Evolutionary conservation across 1,140 invertebrate species (phyloP).

Genomic region (Drosophila novamexicana): DNA sequence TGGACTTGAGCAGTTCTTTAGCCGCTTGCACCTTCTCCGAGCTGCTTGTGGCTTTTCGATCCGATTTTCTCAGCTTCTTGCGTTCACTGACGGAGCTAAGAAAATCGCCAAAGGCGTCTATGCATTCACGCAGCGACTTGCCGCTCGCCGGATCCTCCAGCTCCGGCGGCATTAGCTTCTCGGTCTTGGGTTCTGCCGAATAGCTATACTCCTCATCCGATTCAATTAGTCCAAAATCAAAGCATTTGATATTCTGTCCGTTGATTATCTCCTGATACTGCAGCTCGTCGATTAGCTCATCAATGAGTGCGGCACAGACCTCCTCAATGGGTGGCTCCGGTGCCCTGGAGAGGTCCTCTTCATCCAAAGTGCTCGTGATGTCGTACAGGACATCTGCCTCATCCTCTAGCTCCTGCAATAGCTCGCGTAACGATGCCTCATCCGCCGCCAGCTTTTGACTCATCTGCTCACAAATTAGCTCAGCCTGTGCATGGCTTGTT

Average conservation of each 20-base stretch:
- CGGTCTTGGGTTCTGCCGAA: slow-evolving; percentile 50
- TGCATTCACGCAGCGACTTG: slow-evolving; percentile 61
- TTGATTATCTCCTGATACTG: slow-evolving; percentile 17
- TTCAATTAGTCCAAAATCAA: slow-evolving; percentile 61
- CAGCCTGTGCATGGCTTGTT: slow-evolving; percentile 41
- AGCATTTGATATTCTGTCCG: slow-evolving; percentile 36
- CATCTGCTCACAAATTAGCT: slow-evolving; percentile 40
- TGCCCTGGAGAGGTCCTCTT: background rate
- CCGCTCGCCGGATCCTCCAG: slow-evolving; percentile 60
- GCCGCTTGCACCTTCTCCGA: slow-evolving; percentile 54
- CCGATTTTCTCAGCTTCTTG: background rate
- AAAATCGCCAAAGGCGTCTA: slow-evolving; percentile 56
- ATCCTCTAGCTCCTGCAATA: slow-evolving; percentile 65
- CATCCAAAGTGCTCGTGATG: background rate
- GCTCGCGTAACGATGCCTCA: slow-evolving; percentile 41
- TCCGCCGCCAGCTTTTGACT: slow-evolving; percentile 51
- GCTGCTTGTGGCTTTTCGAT: background rate
- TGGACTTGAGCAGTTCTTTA: slow-evolving; percentile 42
- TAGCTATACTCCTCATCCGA: slow-evolving; percentile 73
- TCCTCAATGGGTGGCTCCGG: slow-evolving; percentile 4
- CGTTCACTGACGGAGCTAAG: slow-evolving; percentile 26
- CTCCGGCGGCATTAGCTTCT: slow-evolving; percentile 28
- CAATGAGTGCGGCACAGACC: slow-evolving; percentile 36
- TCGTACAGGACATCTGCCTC: slow-evolving; percentile 40
- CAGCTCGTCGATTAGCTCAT: slow-evolving; percentile 57